These are phyloP conservation scores for Cataglyphis livida DNA, from an alignment of 2,888 invertebrate species.

Conservation along the genomic window DNA sequence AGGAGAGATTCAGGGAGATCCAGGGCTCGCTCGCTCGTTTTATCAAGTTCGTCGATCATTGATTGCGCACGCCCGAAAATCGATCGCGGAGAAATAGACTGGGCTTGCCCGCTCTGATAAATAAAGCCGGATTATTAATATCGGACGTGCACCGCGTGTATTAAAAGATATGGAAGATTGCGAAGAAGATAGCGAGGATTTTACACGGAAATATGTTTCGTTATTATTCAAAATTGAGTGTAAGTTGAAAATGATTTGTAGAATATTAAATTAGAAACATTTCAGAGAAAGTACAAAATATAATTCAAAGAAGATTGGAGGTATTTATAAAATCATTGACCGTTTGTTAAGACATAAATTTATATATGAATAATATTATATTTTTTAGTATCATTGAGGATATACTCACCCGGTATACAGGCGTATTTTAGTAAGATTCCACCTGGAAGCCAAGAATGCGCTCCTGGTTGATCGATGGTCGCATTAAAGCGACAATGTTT, in stretches of 20 bases:
- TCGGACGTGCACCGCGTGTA: too few species aligned
- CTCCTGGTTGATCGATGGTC: conserved; percentile 89
- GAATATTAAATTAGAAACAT: background rate
- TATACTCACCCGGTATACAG: conserved; percentile 90
- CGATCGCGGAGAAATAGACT: conserved; percentile 39
- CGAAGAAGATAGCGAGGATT: background rate
- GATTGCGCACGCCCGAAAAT: conserved; percentile 60
- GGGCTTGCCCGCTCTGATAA: conserved; percentile 4
- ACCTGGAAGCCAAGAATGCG: conserved; percentile 89
- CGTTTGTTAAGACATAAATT: background rate
- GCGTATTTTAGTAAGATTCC: conserved; percentile 90
- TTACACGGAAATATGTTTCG: background rate
- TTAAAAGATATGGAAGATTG: background rate
- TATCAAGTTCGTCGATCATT: conserved; percentile 63
- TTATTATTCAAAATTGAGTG: background rate
- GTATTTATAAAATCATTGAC: background rate
- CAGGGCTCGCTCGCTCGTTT: background rate
- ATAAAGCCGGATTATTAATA: conserved; percentile 21
- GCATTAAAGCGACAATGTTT: conserved; percentile 91
- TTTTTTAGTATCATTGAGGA: background rate
- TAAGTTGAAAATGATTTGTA: background rate
- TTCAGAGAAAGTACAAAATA: background rate
- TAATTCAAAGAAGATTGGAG: background rate
- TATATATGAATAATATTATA: background rate
- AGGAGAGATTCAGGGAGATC: background rate